Percentiles rank a stretch among this genome's conserved stretches.
These are phyloP conservation scores for Lypha dubia DNA, from an alignment of 2,888 invertebrate genomes.

Conservation along the genomic window DNA sequence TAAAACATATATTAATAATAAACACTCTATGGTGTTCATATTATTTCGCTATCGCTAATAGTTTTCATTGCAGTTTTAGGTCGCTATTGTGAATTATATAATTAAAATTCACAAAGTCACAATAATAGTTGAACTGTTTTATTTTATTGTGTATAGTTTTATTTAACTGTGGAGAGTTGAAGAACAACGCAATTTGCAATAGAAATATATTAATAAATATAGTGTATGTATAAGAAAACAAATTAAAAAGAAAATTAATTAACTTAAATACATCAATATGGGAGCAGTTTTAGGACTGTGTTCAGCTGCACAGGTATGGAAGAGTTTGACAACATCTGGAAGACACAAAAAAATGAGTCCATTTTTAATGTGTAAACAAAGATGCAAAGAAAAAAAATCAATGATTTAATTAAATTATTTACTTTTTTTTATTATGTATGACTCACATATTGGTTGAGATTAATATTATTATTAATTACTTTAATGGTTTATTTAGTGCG, in stretches of 20 bases:
- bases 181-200: conserved; percentile 46
- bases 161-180: no score
- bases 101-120: neutral
- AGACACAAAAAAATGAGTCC: conserved; percentile 40
- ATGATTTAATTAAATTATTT: conserved; percentile 58
- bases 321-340: conserved; percentile 19
- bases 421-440: conserved; percentile 1
- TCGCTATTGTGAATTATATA: conserved; percentile 45
- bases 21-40: no score
- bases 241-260: neutral
- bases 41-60: neutral
- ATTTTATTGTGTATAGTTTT: conserved; percentile 14
- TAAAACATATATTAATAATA: no score
- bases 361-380: conserved; percentile 48
- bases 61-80: neutral
- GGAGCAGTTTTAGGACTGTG: conserved; percentile 81
- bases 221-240: neutral
- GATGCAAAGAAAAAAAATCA: conserved; percentile 60
- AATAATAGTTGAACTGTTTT: conserved; percentile 2
- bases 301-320: conserved; percentile 81
- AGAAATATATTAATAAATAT: conserved; percentile 1
- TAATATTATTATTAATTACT: neutral
- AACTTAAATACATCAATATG: conserved; percentile 73
- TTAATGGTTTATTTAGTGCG: conserved; percentile 75
- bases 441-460: neutral